Evolutionary conservation across 1,140 invertebrate species (phyloP).

Genomic region (Penaeus vannamei): DNA sequence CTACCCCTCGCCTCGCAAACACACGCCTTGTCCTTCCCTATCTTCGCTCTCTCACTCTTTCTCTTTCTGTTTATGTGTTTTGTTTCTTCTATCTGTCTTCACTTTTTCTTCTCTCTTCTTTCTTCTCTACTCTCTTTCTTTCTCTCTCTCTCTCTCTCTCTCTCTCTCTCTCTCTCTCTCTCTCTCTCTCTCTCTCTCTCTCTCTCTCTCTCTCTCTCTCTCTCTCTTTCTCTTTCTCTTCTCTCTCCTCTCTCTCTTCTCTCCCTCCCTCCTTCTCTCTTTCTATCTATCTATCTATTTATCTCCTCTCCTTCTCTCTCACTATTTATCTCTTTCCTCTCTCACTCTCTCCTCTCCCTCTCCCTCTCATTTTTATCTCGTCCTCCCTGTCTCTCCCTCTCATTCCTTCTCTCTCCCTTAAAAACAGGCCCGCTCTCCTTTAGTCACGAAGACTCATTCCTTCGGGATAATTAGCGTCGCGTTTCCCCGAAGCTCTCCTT

Average conservation of each 20-base stretch:
- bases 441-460: too few relatives aligned
- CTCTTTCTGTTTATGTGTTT: neutral
- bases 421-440: too few relatives aligned
- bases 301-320: neutral
- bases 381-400: neutral
- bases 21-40: too few relatives aligned
- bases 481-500: too few relatives aligned
- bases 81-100: too few relatives aligned
- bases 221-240: too few relatives aligned
- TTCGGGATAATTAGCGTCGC: too few relatives aligned
- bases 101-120: neutral
- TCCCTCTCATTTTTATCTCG: neutral
- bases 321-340: neutral
- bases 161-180: neutral
- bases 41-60: neutral
- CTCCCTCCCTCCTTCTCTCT: too few relatives aligned
- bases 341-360: neutral
- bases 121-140: neutral
- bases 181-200: too few relatives aligned
- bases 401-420: neutral
- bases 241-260: too few relatives aligned
- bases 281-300: neutral
- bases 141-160: neutral
- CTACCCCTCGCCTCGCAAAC: too few relatives aligned
- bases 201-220: too few relatives aligned